These are phyloP conservation scores for Lasioglossum malachurum DNA, from an alignment of 2,888 invertebrate genomes.

Conservation along the genomic window DNA sequence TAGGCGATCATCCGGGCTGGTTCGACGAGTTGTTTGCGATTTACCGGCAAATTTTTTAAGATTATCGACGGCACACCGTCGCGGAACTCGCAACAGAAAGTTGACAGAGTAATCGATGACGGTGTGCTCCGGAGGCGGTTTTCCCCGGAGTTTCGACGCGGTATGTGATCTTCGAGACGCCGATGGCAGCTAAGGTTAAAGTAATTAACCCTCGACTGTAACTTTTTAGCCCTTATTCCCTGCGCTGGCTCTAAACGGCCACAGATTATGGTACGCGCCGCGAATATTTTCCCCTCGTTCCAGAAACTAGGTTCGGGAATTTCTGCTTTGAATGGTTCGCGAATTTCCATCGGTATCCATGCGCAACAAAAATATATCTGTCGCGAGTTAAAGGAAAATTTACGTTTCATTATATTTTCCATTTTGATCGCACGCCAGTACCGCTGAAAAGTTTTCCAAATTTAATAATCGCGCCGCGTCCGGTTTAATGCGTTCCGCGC, in stretches of 20 bases:
- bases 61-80: neutral
- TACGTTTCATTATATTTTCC: slow-evolving; percentile 7
- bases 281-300: slow-evolving; percentile 27
- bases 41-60: neutral
- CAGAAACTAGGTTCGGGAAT: slow-evolving; percentile 1
- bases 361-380: neutral
- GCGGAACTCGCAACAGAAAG: slow-evolving; percentile 8
- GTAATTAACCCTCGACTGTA: slow-evolving; percentile 49
- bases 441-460: slow-evolving; percentile 10
- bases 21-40: neutral
- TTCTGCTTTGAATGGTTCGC: neutral
- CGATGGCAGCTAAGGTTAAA: slow-evolving; percentile 47
- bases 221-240: slow-evolving; percentile 38
- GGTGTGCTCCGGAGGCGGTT: slow-evolving; percentile 19
- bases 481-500: slow-evolving; percentile 9
- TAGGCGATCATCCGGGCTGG: neutral
- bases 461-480: slow-evolving; percentile 14
- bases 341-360: neutral
- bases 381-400: neutral
- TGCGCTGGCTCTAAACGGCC: neutral
- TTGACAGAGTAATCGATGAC: slow-evolving; percentile 45
- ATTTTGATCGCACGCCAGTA: neutral
- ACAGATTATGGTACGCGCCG: slow-evolving; percentile 37
- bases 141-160: slow-evolving; percentile 37
- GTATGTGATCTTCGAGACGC: slow-evolving; percentile 27